Conservation (phyloP, 2,797 vertebrate genomes). For the Melopsittacus undulatus region DNA sequence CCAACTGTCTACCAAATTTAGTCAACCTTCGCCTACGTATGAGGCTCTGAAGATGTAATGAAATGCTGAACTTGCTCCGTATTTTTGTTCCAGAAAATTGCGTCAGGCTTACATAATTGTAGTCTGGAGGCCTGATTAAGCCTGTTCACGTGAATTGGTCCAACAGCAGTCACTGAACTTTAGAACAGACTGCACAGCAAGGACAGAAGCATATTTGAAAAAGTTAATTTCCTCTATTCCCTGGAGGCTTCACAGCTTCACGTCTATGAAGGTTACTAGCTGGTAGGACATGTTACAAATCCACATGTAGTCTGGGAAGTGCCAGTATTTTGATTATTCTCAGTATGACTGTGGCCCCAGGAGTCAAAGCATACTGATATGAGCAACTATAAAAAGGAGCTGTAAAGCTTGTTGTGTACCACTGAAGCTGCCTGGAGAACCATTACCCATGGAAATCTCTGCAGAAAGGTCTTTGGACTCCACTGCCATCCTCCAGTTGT, state of each 20-base stretch:
- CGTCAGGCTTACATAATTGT: conserved; percentile 32
- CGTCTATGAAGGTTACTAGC: neutral
- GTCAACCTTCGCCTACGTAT: neutral
- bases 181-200: neutral
- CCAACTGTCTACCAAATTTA: neutral
- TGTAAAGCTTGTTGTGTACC: neutral
- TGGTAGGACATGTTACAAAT: neutral
- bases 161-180: conserved; percentile 20
- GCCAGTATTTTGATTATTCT: conserved; percentile 34
- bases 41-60: neutral
- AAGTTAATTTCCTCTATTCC: neutral
- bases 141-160: neutral
- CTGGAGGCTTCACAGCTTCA: neutral
- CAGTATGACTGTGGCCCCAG: conserved; percentile 1
- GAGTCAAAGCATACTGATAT: conserved; percentile 33
- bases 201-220: neutral
- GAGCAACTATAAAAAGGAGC: conserved; percentile 39
- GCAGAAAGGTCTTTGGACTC: conserved; percentile 18
- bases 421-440: conserved; percentile 29
- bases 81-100: conserved; percentile 37
- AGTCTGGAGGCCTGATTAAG: conserved; percentile 26
- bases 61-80: conserved; percentile 33
- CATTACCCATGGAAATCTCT: conserved; percentile 35
- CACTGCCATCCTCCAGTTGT: neutral
- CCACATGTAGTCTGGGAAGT: neutral